phyloP scores from a whole-genome alignment of 2,113 vertebrate genomes.

The Otus sunia region DNA sequence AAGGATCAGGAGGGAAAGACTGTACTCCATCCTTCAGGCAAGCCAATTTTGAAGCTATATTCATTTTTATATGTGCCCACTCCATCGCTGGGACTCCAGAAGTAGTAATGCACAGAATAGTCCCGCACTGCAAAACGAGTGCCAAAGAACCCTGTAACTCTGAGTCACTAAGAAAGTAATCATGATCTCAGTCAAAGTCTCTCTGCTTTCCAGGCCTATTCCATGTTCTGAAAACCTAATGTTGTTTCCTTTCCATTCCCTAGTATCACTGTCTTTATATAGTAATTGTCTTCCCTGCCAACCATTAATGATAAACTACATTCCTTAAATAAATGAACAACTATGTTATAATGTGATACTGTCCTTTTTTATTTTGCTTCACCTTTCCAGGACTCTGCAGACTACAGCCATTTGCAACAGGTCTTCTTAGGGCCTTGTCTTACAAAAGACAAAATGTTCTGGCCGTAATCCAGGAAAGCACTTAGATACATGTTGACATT shows the following conservation, averaged over 20 bases:
- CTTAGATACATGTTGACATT: constrained; percentile 67
- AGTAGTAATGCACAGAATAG: not conserved
- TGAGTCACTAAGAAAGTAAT: not conserved
- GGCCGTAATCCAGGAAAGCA: constrained; percentile 63
- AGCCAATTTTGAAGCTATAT: not conserved
- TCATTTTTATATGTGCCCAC: not conserved
- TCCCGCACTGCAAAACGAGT: not conserved
- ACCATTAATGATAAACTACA: not conserved
- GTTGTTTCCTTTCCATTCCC: not conserved
- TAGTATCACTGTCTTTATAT: not conserved
- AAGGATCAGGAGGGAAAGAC: not conserved
- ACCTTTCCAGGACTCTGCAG: not conserved
- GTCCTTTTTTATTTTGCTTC: not conserved
- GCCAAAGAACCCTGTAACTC: not conserved
- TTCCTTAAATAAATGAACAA: not conserved
- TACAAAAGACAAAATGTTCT: constrained; percentile 42
- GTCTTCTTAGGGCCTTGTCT: constrained; percentile 12
- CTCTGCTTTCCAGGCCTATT: not conserved
- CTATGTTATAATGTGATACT: not conserved
- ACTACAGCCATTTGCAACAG: constrained; percentile 24
- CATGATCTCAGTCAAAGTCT: not conserved
- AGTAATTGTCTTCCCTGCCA: not conserved
- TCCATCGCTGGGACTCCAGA: not conserved
- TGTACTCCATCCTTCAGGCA: not conserved
- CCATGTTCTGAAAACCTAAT: not conserved